phyloP scores from a whole-genome alignment of 2,797 vertebrate species.

The Enteromius afrohamiltoni region DNA sequence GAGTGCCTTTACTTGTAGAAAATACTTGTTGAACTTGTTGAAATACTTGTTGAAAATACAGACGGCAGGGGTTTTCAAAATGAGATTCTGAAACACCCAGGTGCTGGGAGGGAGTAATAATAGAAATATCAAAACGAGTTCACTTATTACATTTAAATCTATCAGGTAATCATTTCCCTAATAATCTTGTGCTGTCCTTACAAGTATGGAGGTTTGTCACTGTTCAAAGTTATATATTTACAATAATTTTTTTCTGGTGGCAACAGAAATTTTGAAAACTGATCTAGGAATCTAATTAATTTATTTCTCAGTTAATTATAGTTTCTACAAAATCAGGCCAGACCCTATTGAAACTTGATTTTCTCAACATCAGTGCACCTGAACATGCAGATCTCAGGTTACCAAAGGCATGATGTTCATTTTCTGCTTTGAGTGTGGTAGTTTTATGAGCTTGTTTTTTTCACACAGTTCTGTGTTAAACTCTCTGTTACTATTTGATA shows the following conservation, averaged over 20 bases:
- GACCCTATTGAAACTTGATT: not conserved
- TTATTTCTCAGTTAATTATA: not conserved
- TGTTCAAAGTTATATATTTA: too few species aligned
- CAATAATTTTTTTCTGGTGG: not conserved
- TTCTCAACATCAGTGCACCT: not conserved
- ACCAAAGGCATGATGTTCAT: not conserved
- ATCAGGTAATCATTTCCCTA: not conserved
- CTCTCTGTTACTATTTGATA: slow-evolving; percentile 42
- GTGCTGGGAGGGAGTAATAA: not conserved
- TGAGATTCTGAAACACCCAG: not conserved
- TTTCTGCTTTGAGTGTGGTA: not conserved
- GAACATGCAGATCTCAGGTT: not conserved
- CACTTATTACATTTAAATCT: not conserved
- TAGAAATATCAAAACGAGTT: not conserved
- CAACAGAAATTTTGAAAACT: not conserved
- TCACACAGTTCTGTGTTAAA: slow-evolving; percentile 8
- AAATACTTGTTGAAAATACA: not conserved
- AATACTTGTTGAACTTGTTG: too few species aligned
- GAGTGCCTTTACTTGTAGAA: slow-evolving; percentile 27
- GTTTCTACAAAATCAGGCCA: not conserved
- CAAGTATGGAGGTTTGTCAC: not conserved
- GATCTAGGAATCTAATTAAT: slow-evolving; percentile 48
- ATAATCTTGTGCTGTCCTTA: not conserved
- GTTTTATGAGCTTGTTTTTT: slow-evolving; percentile 22
- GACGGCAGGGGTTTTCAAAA: not conserved